Base-by-base conservation (phyloP, 37 sponge, comb jelly and placozoan species). In the Beroe forskalii region DNA sequence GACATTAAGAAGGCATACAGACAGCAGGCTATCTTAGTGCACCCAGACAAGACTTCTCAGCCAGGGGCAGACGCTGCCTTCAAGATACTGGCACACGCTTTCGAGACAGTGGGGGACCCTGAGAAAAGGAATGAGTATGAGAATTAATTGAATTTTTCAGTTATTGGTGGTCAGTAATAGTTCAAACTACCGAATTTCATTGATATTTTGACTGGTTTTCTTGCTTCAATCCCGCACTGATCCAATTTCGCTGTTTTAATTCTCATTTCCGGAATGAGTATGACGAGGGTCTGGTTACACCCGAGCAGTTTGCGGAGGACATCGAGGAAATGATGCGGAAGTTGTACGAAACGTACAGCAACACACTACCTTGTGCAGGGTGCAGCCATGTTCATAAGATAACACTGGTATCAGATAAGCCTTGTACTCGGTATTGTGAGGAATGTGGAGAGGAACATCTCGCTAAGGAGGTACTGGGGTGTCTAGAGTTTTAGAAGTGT, bases 1-100 rank as follows among this genome's bases (percentile, higher is more conserved):
- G 86, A 80, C 30, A 80, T 80, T 23, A 80, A 80, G 86, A 80
- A 80, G 22, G 44, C 40, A 2, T 80, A 80, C 55, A 23, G 86
- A 43, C 86, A 80, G 35, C 44, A 44, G 27, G 86, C 86, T 27
- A 80, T 80, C 31, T 48, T 80, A 20, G 86, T 80, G 1, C 86
- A 80, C 27, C 86, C 86, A 14, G 86, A 80, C 86, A 80, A 80
- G 27, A 80, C 86, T 4, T 6, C 25, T 20, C 86, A 80, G 28
- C 86, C 86, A 42, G 86, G 86, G 12, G 86, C 48, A 33, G 86
- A 80, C 22, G 86, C 55, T 27, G 86, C 86, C 27, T 80, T 80
- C 55, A 80, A 80, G 31, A 44, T 80, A 41, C 86, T 80, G 30
- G 86, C 55, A 23, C 44, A 80, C 25, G 86, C 86, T 6, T 80